phyloP scores from a whole-genome alignment of 2,113 vertebrate genomes.

The Proterorhinus semilunaris region DNA sequence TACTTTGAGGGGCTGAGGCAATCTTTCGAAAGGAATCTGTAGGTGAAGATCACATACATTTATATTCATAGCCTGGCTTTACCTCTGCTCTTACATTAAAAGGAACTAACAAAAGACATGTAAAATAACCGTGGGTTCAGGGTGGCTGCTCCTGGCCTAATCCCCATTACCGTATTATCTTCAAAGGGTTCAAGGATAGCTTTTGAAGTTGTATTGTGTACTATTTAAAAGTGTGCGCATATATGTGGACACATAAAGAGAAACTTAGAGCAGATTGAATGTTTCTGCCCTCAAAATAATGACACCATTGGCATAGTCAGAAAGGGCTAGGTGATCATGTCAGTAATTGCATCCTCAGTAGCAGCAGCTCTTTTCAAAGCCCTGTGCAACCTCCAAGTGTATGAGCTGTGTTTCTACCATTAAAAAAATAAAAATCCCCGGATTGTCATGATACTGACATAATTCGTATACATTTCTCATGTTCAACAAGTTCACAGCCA shows the following conservation, averaged over 20 bases:
- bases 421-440: too few relatives aligned
- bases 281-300: too few relatives aligned
- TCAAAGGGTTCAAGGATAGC: constrained; percentile 33
- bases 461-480: too few relatives aligned
- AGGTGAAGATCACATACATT: constrained; percentile 27
- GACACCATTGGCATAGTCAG: too few relatives aligned
- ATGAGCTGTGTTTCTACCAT: too few relatives aligned
- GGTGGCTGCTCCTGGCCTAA: constrained; percentile 29
- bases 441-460: too few relatives aligned
- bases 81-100: constrained; percentile 22
- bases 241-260: not conserved
- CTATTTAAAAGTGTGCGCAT: not conserved
- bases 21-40: constrained; percentile 27
- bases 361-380: too few relatives aligned
- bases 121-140: constrained; percentile 25
- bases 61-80: constrained; percentile 54
- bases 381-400: too few relatives aligned
- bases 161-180: constrained; percentile 29
- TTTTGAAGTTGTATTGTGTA: not conserved
- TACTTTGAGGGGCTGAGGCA: constrained; percentile 14
- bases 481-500: too few relatives aligned
- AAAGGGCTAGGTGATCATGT: too few relatives aligned
- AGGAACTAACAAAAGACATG: constrained; percentile 3
- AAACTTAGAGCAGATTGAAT: not conserved
- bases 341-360: too few relatives aligned